A percentile compares a stretch with the other conserved stretches of the same genome.
Conservation (phyloP, 1,140 invertebrate genomes). For the Zaprionus gabonicus region DNA sequence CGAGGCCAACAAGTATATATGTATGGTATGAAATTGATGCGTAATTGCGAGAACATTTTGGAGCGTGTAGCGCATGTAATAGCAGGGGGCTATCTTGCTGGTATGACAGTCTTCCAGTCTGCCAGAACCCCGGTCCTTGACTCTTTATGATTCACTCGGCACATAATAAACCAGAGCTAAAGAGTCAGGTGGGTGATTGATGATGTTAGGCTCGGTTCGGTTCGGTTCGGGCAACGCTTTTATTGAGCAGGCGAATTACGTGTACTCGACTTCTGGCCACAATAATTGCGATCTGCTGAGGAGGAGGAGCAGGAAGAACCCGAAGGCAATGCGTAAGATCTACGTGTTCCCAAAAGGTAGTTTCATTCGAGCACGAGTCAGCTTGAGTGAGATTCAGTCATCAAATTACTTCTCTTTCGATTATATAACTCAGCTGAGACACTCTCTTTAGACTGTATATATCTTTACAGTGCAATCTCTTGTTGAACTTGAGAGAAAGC, state of each 20-base stretch:
- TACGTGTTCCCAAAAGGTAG: constrained; percentile 3
- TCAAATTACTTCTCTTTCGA: not conserved
- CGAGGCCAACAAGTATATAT: constrained; percentile 38
- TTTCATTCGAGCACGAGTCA: constrained; percentile 18
- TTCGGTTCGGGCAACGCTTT: constrained; percentile 9
- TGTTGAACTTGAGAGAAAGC: not conserved
- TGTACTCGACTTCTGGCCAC: not conserved
- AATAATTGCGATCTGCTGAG: constrained; percentile 21
- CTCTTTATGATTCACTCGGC: constrained; percentile 62
- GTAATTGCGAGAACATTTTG: constrained; percentile 54
- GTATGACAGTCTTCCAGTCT: not conserved
- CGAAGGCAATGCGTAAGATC: constrained; percentile 19
- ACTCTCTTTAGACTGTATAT: not conserved
- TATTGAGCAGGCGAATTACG: constrained; percentile 37
- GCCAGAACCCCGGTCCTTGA: constrained; percentile 48
- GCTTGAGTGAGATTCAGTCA: not conserved
- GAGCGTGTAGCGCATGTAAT: constrained; percentile 71
- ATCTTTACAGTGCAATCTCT: not conserved
- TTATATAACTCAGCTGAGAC: not conserved
- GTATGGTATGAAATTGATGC: constrained; percentile 21
- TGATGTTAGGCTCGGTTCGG: constrained; percentile 22
- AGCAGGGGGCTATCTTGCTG: not conserved
- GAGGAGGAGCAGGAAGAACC: constrained; percentile 23
- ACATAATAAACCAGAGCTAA: constrained; percentile 55
- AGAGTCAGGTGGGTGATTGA: constrained; percentile 57